Conservation (phyloP, 1,140 invertebrate genomes). For the Ips typographus region DNA sequence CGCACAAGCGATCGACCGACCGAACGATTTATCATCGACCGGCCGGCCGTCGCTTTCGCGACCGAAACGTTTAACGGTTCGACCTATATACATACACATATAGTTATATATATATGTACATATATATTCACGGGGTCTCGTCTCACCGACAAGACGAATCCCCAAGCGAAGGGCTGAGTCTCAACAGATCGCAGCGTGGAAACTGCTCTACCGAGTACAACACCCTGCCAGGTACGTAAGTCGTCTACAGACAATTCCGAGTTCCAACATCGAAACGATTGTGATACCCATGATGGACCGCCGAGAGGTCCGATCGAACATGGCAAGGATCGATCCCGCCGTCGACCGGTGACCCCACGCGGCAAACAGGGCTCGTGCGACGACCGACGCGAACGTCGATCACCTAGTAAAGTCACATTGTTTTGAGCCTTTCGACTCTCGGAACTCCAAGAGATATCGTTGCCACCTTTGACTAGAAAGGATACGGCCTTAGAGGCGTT, state of each 20-base stretch:
- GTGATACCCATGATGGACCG: slow-evolving; percentile 36
- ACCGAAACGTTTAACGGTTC: neutral
- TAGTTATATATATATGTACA: neutral
- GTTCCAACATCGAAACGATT: slow-evolving; percentile 60
- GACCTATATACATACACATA: neutral
- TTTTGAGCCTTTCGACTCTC: slow-evolving; percentile 60
- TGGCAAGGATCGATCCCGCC: slow-evolving; percentile 36
- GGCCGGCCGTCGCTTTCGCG: too few species aligned
- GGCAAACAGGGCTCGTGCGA: slow-evolving; percentile 31
- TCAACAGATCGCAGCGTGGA: slow-evolving; percentile 57
- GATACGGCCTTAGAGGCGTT: slow-evolving; percentile 70
- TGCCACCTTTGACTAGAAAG: slow-evolving; percentile 44
- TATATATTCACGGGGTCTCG: slow-evolving; percentile 30
- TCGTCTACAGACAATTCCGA: slow-evolving; percentile 65
- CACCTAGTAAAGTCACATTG: slow-evolving; percentile 54
- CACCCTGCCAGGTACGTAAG: slow-evolving; percentile 63
- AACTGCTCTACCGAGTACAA: slow-evolving; percentile 64
- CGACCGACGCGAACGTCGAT: slow-evolving; percentile 32
- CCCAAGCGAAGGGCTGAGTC: slow-evolving; percentile 43
- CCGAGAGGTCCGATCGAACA: slow-evolving; percentile 25
- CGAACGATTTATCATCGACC: too few species aligned
- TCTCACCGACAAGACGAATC: slow-evolving; percentile 39
- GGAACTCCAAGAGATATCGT: slow-evolving; percentile 44
- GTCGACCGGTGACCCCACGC: slow-evolving; percentile 22
- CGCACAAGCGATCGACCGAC: too few species aligned